These are phyloP conservation scores for Microtus oregoni DNA, from an alignment of 2,113 vertebrate genomes.

Conservation along the genomic window DNA sequence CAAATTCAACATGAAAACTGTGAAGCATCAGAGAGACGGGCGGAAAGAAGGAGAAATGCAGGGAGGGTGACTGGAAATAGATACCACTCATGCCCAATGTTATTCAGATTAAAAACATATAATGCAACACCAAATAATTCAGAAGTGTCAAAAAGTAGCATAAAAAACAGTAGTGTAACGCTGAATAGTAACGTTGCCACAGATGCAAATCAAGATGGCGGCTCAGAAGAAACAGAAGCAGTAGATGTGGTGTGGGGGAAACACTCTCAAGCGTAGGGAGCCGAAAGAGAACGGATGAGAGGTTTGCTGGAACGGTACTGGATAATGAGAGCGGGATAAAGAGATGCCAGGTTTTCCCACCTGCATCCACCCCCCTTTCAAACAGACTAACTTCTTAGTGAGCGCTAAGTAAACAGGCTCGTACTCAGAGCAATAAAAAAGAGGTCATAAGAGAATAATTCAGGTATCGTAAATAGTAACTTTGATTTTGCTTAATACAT, in stretches of 20 bases:
- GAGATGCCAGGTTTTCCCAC: constrained; percentile 48
- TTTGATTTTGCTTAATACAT: constrained; percentile 40
- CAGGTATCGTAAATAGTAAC: constrained; percentile 30
- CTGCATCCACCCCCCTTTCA: constrained; percentile 58
- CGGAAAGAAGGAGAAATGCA: background rate
- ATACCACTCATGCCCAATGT: constrained; percentile 32
- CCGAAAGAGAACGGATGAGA: constrained; percentile 25
- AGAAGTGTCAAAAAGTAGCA: constrained; percentile 51
- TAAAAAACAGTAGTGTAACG: constrained; percentile 20
- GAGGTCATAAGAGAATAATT: constrained; percentile 25
- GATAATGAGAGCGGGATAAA: constrained; percentile 39
- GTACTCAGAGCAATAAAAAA: constrained; percentile 36
- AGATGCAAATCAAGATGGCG: constrained; percentile 39
- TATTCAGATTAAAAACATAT: constrained; percentile 6
- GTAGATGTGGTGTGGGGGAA: background rate
- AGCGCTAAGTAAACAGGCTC: constrained; percentile 50
- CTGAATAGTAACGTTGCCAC: constrained; percentile 40
- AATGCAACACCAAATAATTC: constrained; percentile 32
- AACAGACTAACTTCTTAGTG: constrained; percentile 61
- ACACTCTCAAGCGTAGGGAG: constrained; percentile 29
- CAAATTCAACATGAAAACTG: constrained; percentile 57
- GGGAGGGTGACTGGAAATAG: background rate
- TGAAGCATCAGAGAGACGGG: background rate
- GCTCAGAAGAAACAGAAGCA: background rate
- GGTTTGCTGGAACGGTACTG: background rate